A percentile compares a stretch with the other conserved stretches of the same genome.
Evolutionary conservation across 1,140 invertebrate species (phyloP).

Genomic region (Brachystomella parvula): DNA sequence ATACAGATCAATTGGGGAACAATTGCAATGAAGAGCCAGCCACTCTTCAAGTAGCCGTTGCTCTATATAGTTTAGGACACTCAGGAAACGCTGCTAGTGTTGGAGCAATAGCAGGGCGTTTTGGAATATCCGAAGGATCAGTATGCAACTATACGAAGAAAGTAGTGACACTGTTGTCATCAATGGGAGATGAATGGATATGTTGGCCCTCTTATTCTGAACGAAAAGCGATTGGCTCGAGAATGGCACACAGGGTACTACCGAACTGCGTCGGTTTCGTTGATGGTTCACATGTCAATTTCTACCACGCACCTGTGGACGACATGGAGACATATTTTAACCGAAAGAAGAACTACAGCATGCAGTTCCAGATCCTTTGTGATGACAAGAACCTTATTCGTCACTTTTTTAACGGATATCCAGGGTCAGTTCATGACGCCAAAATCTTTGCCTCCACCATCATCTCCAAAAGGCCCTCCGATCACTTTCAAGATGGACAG

Average conservation of each 20-base stretch:
- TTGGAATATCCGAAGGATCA: conserved; percentile 11
- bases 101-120: not conserved
- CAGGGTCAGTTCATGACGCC: conserved; percentile 20
- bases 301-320: conserved; percentile 4
- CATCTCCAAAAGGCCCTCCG: not conserved
- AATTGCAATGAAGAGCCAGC: not conserved
- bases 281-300: conserved; percentile 15
- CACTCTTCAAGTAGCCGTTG: not conserved
- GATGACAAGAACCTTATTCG: not conserved
- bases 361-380: conserved; percentile 22
- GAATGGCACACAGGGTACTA: not conserved
- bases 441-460: conserved; percentile 1
- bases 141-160: conserved; percentile 8
- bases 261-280: conserved; percentile 20
- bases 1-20: not conserved
- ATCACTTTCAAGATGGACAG: conserved; percentile 9
- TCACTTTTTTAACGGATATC: conserved; percentile 17
- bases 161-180: not conserved
- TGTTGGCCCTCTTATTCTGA: conserved; percentile 2
- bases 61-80: not conserved
- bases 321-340: conserved; percentile 18
- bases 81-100: conserved; percentile 12
- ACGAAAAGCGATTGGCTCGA: not conserved
- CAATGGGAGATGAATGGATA: not conserved
- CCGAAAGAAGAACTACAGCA: conserved; percentile 15